Percentiles rank a stretch among this genome's conserved stretches.
phyloP scores from a whole-genome alignment of 2,888 invertebrate species.

The Druceiella hillmani region DNA sequence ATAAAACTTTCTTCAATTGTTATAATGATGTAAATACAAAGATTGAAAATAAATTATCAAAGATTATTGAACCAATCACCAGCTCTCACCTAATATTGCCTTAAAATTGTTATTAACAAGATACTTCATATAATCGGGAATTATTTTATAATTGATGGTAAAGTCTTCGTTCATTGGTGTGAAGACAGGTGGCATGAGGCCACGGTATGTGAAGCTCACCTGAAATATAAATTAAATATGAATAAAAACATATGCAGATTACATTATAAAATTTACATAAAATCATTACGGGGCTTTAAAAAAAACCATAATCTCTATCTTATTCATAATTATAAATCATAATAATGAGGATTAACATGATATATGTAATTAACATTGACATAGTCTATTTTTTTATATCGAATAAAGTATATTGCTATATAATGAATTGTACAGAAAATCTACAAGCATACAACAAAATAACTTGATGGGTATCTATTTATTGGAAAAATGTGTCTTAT shows the following conservation, averaged over 20 bases:
- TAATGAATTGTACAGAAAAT: too few relatives aligned
- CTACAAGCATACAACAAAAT: too few relatives aligned
- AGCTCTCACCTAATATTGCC: conserved; percentile 65
- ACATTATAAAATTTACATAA: not conserved
- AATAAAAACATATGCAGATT: not conserved
- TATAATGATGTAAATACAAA: not conserved
- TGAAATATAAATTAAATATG: conserved; percentile 25
- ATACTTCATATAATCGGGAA: conserved; percentile 61
- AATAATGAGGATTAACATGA: too few relatives aligned
- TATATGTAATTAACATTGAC: too few relatives aligned
- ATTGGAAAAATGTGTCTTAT: too few relatives aligned
- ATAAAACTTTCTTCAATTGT: too few relatives aligned
- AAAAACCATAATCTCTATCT: too few relatives aligned
- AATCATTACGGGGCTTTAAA: too few relatives aligned
- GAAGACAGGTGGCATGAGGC: conserved; percentile 66
- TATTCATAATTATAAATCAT: too few relatives aligned
- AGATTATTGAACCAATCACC: not conserved
- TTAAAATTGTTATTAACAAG: conserved; percentile 56
- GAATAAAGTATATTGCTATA: too few relatives aligned
- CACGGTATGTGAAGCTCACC: conserved; percentile 53
- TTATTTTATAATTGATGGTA: conserved; percentile 46
- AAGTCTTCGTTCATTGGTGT: conserved; percentile 59
- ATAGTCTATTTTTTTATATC: too few relatives aligned
- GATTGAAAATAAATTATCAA: conserved; percentile 1
- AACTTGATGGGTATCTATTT: too few relatives aligned